Evolutionary conservation across 2,113 vertebrate species (phyloP).

Genomic region (Sterrhoptilus dennistouni): DNA sequence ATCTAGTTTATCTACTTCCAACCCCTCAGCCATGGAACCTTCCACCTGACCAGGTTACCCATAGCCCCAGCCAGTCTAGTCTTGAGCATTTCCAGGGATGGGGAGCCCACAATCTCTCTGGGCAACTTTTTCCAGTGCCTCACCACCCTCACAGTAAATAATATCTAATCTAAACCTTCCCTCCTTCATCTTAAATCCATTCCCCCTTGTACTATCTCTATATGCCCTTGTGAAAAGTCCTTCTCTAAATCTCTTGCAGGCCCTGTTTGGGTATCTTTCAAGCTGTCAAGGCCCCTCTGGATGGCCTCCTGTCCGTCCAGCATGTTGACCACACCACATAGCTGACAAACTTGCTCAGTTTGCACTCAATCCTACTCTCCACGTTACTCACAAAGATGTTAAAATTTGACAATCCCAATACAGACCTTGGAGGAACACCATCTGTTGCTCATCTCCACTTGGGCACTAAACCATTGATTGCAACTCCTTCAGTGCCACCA

Average conservation of each 20-base stretch:
- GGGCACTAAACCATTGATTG: neutral
- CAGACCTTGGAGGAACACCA: neutral
- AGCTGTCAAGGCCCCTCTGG: neutral
- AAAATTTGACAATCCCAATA: neutral
- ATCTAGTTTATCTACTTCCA: neutral
- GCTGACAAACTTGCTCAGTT: neutral
- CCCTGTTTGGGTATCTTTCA: neutral
- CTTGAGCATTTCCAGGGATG: neutral
- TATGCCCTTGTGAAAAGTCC: neutral
- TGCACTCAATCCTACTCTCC: neutral
- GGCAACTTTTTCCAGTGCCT: neutral
- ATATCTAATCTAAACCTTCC: neutral
- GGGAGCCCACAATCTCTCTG: neutral
- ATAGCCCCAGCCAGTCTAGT: neutral
- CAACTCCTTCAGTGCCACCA: neutral
- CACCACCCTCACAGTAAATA: neutral
- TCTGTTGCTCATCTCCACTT: fast-evolving
- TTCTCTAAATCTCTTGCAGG: neutral
- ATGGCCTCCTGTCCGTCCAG: neutral
- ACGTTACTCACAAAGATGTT: neutral
- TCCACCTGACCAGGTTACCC: neutral
- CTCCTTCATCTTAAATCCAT: neutral
- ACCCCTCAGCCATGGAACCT: neutral
- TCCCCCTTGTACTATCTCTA: neutral
- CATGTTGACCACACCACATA: neutral